Evolutionary conservation across 2,888 invertebrate species (phyloP), one percentile per base, ranked within the genome.

Genomic region (Synergus itoensis): DNA sequence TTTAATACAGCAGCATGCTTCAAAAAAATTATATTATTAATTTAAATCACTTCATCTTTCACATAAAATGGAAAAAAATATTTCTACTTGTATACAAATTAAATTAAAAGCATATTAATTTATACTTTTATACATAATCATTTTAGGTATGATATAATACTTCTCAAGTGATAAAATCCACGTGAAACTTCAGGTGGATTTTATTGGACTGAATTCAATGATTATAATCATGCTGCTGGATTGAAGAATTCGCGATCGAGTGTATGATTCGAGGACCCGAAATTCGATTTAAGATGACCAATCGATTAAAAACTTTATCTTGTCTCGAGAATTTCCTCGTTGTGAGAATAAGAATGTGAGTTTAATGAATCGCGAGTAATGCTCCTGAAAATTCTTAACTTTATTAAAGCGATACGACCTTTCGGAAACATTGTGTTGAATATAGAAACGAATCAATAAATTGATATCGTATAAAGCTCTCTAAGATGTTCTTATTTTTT

Each of bases 391-490:
- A 73, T 73, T 73, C 36, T 73, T 48, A 73, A 83, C 82, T 88
- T 86, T 88, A 88, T 85, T 88, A 83, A 81, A 83, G 86, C 85
- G 86, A 80, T 87, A 83, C 82, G 85, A 85, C 87, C 85, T 90
- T 90, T 86, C 85, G 86, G 36, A 89, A 87, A 86, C 88, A 89
- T 89, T 89, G 86, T 87, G 88, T 90, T 89, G 89, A 88, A 89
- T 89, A 82, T 87, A 89, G 86, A 85, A 86, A 90, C 89, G 89
- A 91, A 88, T 83, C 89, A 91, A 91, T 91, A 91, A 91, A 91
- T 88, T 89, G 87, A 90, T 89, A 89, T 89, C 87, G 87, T 90
- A 87, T 87, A 88, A 88, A 83, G 82, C 76, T 67, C 79, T 77
- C 36, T 53, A 40, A 12, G 36, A n/a, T 36, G n/a, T 53, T 78